A percentile compares a stretch with the other conserved stretches of the same genome.
phyloP scores from a whole-genome alignment of 1,140 invertebrate species.

The Caenorhabditis remanei region DNA sequence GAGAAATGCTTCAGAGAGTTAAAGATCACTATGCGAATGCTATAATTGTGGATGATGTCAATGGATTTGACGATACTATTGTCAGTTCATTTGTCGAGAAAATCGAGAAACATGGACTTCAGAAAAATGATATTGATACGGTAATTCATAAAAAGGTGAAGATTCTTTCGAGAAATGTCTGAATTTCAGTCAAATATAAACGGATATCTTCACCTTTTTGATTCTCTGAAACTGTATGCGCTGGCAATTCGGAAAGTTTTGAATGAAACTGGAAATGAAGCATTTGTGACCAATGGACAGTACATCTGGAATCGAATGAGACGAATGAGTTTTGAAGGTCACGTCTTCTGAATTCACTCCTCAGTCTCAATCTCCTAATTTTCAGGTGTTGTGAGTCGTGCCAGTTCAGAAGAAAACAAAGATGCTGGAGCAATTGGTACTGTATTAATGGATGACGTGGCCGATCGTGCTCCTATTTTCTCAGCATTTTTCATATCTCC shows the following conservation, averaged over 20 bases:
- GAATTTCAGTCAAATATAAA: constrained; percentile 75
- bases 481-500: constrained; percentile 76
- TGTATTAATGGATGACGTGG: constrained; percentile 76
- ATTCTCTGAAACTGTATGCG: constrained; percentile 74
- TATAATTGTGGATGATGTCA: constrained; percentile 77
- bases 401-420: constrained; percentile 57
- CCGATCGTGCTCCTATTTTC: constrained; percentile 72
- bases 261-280: constrained; percentile 68
- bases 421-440: constrained; percentile 66
- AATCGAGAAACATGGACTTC: constrained; percentile 71
- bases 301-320: constrained; percentile 76
- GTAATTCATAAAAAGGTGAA: constrained; percentile 22
- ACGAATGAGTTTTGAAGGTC: constrained; percentile 75
- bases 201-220: constrained; percentile 74
- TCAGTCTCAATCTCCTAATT: neutral
- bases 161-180: neutral
- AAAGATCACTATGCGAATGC: constrained; percentile 70
- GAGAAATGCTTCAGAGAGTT: constrained; percentile 71
- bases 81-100: constrained; percentile 68
- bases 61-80: constrained; percentile 75
- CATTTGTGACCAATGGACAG: constrained; percentile 69
- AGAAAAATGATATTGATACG: constrained; percentile 71
- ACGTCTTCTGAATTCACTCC: no score
- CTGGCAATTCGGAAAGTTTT: constrained; percentile 71
- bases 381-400: constrained; percentile 73